These are phyloP conservation scores for Orycteropus afer DNA, from an alignment of 2,113 vertebrate species.

Conservation along the genomic window DNA sequence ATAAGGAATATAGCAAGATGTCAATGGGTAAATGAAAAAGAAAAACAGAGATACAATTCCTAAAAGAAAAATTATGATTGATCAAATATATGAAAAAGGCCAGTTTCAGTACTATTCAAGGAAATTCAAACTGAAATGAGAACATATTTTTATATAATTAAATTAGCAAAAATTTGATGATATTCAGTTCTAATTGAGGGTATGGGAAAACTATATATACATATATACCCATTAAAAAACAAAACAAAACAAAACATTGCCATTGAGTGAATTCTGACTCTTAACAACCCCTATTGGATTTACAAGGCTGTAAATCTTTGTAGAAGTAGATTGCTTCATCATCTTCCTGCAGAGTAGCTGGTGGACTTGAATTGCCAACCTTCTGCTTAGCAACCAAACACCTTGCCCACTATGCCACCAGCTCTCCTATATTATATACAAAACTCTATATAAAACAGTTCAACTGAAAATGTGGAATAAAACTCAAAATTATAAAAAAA, in stretches of 20 bases:
- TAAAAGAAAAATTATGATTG: background rate
- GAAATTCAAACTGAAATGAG: conserved; percentile 31
- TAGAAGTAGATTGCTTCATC: too few relatives aligned
- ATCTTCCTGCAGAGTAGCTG: too few relatives aligned
- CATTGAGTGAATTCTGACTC: too few relatives aligned
- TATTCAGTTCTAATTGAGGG: conserved; percentile 14
- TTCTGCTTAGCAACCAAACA: too few relatives aligned
- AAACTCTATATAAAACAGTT: background rate
- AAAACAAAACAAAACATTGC: too few relatives aligned
- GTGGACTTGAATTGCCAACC: too few relatives aligned
- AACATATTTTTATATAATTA: background rate
- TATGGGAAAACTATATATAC: background rate
- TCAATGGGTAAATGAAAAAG: background rate
- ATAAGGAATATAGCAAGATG: conserved; percentile 9
- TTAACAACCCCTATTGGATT: too few relatives aligned
- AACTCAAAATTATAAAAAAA: too few relatives aligned
- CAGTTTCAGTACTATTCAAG: background rate
- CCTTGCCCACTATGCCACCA: too few relatives aligned
- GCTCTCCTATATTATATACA: background rate
- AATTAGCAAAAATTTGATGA: conserved; percentile 46
- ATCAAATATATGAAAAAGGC: background rate
- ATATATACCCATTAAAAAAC: too few relatives aligned
- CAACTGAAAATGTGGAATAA: too few relatives aligned
- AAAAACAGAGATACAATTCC: background rate
- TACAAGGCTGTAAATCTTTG: too few relatives aligned